Percentiles rank a stretch among this genome's conserved stretches.
Conservation (phyloP, 1,140 invertebrate species). For the roundworm (Caenorhabditis elegans) region WBcel235 BX284604.4:13043001-13043500, state of each 20-base stretch:
- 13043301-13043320: conserved; percentile 63
- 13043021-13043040: too few species aligned
- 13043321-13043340: conserved; percentile 68
- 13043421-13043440: too few species aligned
- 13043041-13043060: too few species aligned
- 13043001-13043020: too few species aligned
- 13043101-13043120: conserved; percentile 9
- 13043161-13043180: conserved; percentile 69
- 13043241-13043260: neutral
- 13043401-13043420: neutral
- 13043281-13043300: conserved; percentile 55
- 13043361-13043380: conserved; percentile 57
- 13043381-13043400: too few species aligned
- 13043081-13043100: neutral
- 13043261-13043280: neutral
- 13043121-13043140: conserved; percentile 89
- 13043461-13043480: too few species aligned
- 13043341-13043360: conserved; percentile 69
- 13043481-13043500: too few species aligned
- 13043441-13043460: too few species aligned
- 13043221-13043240: conserved; percentile 13
- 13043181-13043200: conserved; percentile 74
- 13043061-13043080: too few species aligned
- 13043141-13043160: conserved; percentile 90
- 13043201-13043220: conserved; percentile 69